Evolutionary conservation across 2,113 vertebrate species (phyloP), one percentile per base, ranked within the genome.

Genomic region (Nesoenas mayeri): DNA sequence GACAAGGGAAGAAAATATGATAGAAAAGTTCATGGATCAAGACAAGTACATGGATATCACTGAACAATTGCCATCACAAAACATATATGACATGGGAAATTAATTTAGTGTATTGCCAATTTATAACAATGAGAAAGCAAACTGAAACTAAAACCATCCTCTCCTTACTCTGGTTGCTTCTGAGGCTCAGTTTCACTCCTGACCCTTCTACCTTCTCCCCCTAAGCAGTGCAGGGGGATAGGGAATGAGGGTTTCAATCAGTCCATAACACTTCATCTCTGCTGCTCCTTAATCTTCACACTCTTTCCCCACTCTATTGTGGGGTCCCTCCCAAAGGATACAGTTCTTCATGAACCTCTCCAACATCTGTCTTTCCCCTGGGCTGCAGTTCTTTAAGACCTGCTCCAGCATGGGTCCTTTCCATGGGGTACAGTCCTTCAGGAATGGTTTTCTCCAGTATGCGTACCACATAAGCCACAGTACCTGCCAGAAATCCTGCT

Each of bases 191-290:
- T 48, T 54, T 87, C 28, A 15, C 7, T 72, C 12, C 13, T 75
- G 24, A 40, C 34, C 40, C 29, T 58, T 50, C 14, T n/a, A 18
- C 22, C 5, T 40, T 6, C 29, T 48, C 11, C 14, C 42, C 7
- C 20, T 31, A 32, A 56, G 22, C 0, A 1, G 9, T 1, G 0
- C 22, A 85, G 12, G 5, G 11, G 9, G 4, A n/a, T 40, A 7
- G 12, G 29, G 18, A 66, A 40, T 57, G 14, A 10, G 40, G 4
- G 1, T 32, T 75, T 17, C 1, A 0, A n/a, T 38, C 17, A 40
- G 14, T 40, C 74, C 15, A 29, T 51, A 28, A 42, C 11, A 40
- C 11, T 16, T n/a, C 14, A 48, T n/a, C 14, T 85, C 50, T 85
- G n/a, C 12, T 1, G 0, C 22, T 48, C n/a, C 6, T 75, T 57